Evolutionary conservation across 2,113 vertebrate genomes (phyloP).

Genomic region (Microtus oregoni): DNA sequence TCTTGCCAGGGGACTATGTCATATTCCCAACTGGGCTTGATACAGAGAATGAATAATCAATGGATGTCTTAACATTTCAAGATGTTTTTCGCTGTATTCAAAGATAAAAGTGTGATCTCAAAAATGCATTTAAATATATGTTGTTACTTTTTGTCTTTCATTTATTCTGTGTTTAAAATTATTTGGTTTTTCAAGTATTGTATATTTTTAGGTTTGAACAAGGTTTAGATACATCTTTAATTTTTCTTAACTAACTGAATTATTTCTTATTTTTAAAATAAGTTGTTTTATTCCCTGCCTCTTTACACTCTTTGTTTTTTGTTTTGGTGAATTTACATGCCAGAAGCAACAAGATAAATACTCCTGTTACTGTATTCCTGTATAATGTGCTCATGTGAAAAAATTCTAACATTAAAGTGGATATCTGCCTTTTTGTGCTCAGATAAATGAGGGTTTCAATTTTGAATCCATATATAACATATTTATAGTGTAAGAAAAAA

Average conservation of each 20-base stretch:
- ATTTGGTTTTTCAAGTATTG: neutral
- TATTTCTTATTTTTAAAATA: neutral
- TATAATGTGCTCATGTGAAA: neutral
- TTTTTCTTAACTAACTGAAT: neutral
- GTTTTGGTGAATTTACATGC: neutral
- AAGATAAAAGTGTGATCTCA: neutral
- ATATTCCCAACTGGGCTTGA: neutral
- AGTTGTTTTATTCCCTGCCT: neutral
- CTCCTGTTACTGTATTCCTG: neutral
- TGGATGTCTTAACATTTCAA: neutral
- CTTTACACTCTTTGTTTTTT: neutral
- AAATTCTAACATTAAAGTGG: neutral
- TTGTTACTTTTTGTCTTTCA: neutral
- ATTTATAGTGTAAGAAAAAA: slow-evolving; percentile 16
- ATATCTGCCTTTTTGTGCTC: neutral
- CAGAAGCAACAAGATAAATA: neutral
- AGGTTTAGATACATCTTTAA: neutral
- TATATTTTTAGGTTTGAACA: neutral
- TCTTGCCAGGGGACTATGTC: neutral
- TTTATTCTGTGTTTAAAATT: neutral
- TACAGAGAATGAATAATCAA: neutral
- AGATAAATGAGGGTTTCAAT: slow-evolving; percentile 4
- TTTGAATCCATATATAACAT: neutral
- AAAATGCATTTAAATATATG: neutral
- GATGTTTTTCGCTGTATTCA: neutral